phyloP scores from a whole-genome alignment of 2,113 vertebrate species.

The Zosterops japonicus region DNA sequence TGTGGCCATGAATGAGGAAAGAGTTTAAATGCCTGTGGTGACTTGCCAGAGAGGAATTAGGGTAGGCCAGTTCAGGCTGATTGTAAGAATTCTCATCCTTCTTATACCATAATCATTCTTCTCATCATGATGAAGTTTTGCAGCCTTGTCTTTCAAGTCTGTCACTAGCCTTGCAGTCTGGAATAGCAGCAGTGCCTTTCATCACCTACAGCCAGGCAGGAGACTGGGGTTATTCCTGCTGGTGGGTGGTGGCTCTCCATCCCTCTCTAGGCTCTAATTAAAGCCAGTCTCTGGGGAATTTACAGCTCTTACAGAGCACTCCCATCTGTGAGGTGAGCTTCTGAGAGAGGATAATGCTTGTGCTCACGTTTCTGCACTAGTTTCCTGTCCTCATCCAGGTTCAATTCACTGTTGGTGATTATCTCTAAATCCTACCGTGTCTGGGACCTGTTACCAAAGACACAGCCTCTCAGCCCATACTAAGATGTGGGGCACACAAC shows the following conservation, averaged over 20 bases:
- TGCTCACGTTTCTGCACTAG: not conserved
- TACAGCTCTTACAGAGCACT: not conserved
- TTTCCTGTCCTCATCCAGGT: constrained; percentile 16
- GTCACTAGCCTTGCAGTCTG: not conserved
- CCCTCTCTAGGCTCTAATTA: constrained; percentile 10
- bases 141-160: not conserved
- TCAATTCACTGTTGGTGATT: constrained; percentile 36
- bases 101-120: not conserved
- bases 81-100: not conserved
- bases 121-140: not conserved
- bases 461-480: not conserved
- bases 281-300: constrained; percentile 1
- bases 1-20: not conserved
- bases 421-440: constrained; percentile 1
- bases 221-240: not conserved
- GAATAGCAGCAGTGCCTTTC: not conserved
- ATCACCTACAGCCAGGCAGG: not conserved
- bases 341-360: not conserved
- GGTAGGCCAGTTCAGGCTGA: not conserved
- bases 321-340: not conserved
- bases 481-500: not conserved
- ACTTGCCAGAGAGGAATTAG: not conserved
- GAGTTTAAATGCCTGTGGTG: not conserved
- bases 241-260: not conserved
- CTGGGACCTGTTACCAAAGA: constrained; percentile 21